These are phyloP conservation scores for Notiomystis cincta DNA, from an alignment of 2,113 vertebrate genomes.

Conservation along the genomic window DNA sequence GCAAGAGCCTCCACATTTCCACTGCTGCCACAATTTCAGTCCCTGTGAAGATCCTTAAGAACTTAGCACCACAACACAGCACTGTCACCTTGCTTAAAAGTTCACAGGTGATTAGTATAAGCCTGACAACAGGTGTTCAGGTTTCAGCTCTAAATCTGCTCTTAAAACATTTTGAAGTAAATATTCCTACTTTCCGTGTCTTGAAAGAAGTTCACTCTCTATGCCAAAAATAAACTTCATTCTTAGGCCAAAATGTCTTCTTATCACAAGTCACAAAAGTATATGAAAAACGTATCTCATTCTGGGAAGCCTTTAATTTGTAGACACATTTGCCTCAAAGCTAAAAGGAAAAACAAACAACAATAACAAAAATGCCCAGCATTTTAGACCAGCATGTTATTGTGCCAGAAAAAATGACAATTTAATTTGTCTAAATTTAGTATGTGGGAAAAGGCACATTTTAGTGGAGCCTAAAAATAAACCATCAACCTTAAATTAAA, in stretches of 20 bases:
- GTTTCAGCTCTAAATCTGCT: slow-evolving; percentile 10
- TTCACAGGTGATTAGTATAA: slow-evolving; percentile 37
- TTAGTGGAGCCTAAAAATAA: not conserved
- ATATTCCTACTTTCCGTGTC: not conserved
- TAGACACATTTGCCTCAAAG: not conserved
- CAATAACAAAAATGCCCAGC: not conserved
- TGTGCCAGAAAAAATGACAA: not conserved
- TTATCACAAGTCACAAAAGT: slow-evolving; percentile 6
- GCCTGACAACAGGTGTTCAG: slow-evolving; percentile 42
- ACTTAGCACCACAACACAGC: not conserved
- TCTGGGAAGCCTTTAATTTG: not conserved
- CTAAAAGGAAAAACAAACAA: not conserved
- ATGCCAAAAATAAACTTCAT: not conserved
- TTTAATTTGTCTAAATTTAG: slow-evolving; percentile 26
- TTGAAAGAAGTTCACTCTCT: not conserved
- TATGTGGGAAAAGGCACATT: not conserved
- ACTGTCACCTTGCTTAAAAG: not conserved
- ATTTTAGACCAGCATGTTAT: not conserved
- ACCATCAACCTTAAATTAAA: not conserved
- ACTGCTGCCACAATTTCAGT: not conserved
- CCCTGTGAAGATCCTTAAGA: not conserved
- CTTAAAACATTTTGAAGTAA: slow-evolving; percentile 11
- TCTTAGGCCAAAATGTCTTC: not conserved
- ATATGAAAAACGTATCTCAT: not conserved
- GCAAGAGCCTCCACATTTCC: not conserved